Evolutionary conservation across 2,888 invertebrate genomes (phyloP).

Genomic region (Dasysyrphus tricinctus): DNA sequence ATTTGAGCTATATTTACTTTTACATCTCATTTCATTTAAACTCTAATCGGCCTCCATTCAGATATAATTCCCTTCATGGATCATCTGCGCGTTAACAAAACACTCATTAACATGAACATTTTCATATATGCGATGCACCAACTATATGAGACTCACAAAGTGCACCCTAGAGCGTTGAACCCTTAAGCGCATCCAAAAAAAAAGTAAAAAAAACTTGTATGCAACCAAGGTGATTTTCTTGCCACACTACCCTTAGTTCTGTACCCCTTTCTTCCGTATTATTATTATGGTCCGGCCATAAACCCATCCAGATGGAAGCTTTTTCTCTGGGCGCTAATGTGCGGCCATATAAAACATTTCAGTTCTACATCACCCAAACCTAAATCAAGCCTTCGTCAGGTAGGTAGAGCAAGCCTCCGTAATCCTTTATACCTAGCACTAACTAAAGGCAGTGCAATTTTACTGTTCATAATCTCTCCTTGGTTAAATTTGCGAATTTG

Average conservation of each 20-base stretch:
- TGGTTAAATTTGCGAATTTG: constrained; percentile 44
- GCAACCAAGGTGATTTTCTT: constrained; percentile 55
- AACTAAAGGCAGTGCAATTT: constrained; percentile 31
- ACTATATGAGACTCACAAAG: constrained; percentile 20
- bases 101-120: neutral
- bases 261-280: neutral
- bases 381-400: neutral
- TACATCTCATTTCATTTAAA: neutral
- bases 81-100: neutral
- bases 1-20: no score
- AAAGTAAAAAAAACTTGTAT: constrained; percentile 22
- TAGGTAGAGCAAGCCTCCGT: neutral
- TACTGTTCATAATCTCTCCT: constrained; percentile 34
- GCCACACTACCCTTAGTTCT: constrained; percentile 36
- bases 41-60: neutral
- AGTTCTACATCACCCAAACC: neutral
- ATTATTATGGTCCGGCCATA: constrained; percentile 3
- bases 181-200: constrained; percentile 27
- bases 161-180: constrained; percentile 65
- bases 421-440: neutral
- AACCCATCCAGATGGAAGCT: neutral
- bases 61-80: neutral
- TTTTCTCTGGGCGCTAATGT: neutral
- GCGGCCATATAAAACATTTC: neutral
- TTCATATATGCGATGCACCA: neutral